Evolutionary conservation across 23 tunicate genomes (phyloP).

Genomic region (Corella eumyota): DNA sequence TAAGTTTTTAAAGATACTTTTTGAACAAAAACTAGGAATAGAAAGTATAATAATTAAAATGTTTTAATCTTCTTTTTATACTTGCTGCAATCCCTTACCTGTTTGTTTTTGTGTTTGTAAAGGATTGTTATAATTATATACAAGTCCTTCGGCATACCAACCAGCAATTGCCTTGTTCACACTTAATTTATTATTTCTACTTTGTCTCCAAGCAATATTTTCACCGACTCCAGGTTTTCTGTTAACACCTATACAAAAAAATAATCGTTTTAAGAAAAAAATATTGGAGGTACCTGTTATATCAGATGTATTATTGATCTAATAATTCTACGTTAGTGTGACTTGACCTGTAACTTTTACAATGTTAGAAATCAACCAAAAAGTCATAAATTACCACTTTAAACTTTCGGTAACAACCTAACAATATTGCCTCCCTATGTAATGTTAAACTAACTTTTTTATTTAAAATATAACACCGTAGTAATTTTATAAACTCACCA

Average conservation of each 20-base stretch:
- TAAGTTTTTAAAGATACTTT: too few relatives aligned
- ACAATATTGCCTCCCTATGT: not conserved
- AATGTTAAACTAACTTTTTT: not conserved
- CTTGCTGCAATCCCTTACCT: too few relatives aligned
- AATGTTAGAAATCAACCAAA: not conserved
- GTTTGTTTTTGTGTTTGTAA: too few relatives aligned
- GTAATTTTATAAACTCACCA: not conserved
- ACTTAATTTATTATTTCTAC: not conserved
- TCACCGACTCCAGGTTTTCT: conserved; percentile 3
- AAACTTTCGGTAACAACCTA: too few relatives aligned
- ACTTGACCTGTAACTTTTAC: too few relatives aligned
- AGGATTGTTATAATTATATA: not conserved
- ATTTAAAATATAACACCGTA: not conserved
- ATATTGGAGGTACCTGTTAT: too few relatives aligned
- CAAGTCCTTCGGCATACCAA: conserved; percentile 8
- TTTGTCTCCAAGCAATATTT: conserved; percentile 6
- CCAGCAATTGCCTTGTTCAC: not conserved
- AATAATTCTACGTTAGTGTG: too few relatives aligned
- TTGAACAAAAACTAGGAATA: not conserved
- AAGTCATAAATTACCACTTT: too few relatives aligned
- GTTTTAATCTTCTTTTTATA: not conserved
- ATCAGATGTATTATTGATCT: not conserved
- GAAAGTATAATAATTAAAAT: not conserved
- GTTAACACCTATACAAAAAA: not conserved
- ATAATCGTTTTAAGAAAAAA: too few relatives aligned